These are phyloP conservation scores for Lamprotornis superbus DNA, from an alignment of 2,113 vertebrate genomes.

Conservation along the genomic window DNA sequence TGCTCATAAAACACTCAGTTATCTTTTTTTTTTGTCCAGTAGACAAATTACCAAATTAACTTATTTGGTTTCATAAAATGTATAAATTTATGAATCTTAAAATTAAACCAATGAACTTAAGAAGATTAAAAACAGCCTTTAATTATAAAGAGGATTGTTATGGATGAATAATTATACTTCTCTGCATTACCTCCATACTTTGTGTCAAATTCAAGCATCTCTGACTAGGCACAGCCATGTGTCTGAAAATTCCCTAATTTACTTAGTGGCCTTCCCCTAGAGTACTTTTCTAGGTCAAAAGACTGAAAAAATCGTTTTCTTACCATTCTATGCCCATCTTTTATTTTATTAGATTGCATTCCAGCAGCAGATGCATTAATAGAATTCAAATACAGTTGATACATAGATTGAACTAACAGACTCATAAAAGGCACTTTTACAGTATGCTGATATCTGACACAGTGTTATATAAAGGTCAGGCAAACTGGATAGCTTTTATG, in stretches of 20 bases:
- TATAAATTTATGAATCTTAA: not conserved
- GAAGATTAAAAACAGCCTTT: not conserved
- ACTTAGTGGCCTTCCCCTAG: not conserved
- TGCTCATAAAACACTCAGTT: not conserved
- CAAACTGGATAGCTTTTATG: constrained; percentile 66
- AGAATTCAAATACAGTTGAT: constrained; percentile 41
- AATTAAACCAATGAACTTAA: not conserved
- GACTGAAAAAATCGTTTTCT: not conserved
- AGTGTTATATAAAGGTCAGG: constrained; percentile 65
- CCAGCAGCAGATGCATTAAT: constrained; percentile 1
- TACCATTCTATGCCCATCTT: not conserved
- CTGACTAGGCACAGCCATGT: not conserved
- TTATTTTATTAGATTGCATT: not conserved
- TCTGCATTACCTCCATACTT: not conserved
- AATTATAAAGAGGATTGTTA: not conserved
- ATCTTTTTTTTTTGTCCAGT: not conserved
- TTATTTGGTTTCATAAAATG: not conserved
- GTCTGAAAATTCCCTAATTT: not conserved
- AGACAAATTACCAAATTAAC: not conserved
- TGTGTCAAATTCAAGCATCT: not conserved
- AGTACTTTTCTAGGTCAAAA: constrained; percentile 4
- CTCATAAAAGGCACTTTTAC: constrained; percentile 28
- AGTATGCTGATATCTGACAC: constrained; percentile 49
- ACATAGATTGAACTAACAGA: constrained; percentile 19
- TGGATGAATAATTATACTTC: not conserved